A percentile compares a stretch with the other conserved stretches of the same genome.
Evolutionary conservation across 37 sponge, comb jelly and placozoan species (phyloP).

Genomic region (Chondrosia reniformis): DNA sequence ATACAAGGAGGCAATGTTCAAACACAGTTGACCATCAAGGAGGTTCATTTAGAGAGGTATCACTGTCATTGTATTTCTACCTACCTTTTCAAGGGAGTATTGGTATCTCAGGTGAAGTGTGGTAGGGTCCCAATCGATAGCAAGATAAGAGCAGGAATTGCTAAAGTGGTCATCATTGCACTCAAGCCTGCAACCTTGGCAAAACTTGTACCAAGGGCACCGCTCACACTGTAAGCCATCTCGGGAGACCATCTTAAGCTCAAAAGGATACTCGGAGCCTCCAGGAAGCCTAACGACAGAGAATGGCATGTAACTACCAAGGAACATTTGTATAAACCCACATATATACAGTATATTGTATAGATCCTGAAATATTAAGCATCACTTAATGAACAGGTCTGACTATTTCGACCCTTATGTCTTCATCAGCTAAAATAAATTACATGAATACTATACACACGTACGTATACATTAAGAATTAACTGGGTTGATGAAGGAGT

Average conservation of each 20-base stretch:
- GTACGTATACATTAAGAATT: too few relatives aligned
- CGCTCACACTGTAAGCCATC: slow-evolving; percentile 70
- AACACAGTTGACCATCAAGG: neutral
- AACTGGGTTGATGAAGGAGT: too few relatives aligned
- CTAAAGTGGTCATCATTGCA: slow-evolving; percentile 54
- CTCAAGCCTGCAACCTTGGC: slow-evolving; percentile 76
- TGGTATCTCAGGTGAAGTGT: slow-evolving; percentile 91
- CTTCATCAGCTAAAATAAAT: too few relatives aligned
- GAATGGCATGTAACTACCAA: too few relatives aligned
- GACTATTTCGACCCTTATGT: too few relatives aligned
- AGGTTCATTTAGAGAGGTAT: neutral
- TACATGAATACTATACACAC: too few relatives aligned
- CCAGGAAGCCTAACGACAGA: neutral
- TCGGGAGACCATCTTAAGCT: slow-evolving; percentile 65
- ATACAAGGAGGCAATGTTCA: neutral
- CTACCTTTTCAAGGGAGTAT: slow-evolving; percentile 71
- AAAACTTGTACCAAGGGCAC: slow-evolving; percentile 92
- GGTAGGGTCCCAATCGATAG: slow-evolving; percentile 93
- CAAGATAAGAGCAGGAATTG: slow-evolving; percentile 47
- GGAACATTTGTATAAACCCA: too few relatives aligned
- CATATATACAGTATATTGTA: too few relatives aligned
- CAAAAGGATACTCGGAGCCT: slow-evolving; percentile 65
- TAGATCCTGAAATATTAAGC: too few relatives aligned
- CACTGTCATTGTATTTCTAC: slow-evolving; percentile 15
- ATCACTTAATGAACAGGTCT: too few relatives aligned